These are phyloP conservation scores for Osmerus mordax DNA, from an alignment of 2,113 vertebrate genomes.

Conservation along the genomic window DNA sequence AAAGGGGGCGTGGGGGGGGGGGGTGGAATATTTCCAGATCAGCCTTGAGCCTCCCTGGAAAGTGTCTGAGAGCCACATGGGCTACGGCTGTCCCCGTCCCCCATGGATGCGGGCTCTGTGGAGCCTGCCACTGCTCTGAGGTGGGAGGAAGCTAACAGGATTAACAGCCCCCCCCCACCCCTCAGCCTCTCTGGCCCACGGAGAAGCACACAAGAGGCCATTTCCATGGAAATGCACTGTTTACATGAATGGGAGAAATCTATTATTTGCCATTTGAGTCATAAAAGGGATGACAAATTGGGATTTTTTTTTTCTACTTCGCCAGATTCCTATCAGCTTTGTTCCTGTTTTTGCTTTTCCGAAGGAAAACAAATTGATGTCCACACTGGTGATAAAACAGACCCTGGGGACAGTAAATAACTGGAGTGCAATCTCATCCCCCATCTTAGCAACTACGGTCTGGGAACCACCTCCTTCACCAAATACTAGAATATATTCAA, in stretches of 20 bases:
- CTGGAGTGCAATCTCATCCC: conserved; percentile 42
- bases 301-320: conserved; percentile 25
- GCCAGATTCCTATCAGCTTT: conserved; percentile 57
- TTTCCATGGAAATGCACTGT: conserved; percentile 70
- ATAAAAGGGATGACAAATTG: conserved; percentile 53
- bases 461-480: conserved; percentile 27
- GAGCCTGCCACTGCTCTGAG: conserved; percentile 12
- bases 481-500: conserved; percentile 37
- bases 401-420: conserved; percentile 52
- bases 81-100: not conserved
- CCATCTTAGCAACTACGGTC: conserved; percentile 39
- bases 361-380: conserved; percentile 65
- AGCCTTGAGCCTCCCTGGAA: conserved; percentile 41
- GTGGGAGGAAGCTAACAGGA: conserved; percentile 60
- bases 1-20: conserved; percentile 29
- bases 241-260: conserved; percentile 58
- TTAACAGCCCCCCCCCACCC: conserved; percentile 56
- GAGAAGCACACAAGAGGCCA: conserved; percentile 54
- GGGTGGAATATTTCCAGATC: conserved; percentile 27
- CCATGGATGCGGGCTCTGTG: conserved; percentile 33
- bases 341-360: conserved; percentile 38
- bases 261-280: conserved; percentile 57
- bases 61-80: conserved; percentile 1
- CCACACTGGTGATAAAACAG: conserved; percentile 56
- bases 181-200: conserved; percentile 40